Base-by-base conservation (phyloP, 2,113 vertebrate species). In the Sinosuthora webbiana region DNA sequence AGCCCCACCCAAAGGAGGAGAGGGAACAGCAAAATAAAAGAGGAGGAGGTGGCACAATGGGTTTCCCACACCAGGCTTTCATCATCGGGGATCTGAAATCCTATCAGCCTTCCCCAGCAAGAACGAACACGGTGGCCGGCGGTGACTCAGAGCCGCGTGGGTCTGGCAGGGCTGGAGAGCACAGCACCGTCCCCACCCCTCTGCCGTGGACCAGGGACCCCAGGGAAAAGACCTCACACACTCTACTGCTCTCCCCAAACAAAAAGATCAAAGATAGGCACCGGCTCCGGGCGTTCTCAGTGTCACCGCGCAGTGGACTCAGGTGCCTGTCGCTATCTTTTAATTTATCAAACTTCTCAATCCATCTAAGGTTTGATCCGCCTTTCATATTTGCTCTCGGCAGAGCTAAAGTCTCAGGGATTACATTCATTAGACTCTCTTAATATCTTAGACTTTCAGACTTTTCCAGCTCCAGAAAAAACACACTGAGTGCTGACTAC, bases 301-400 rank as follows among this genome's bases (percentile, higher is more conserved):
- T 37, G 89, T 41, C 57, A 15, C 90, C 2, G 2, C 62, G 92
- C 73, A 35, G 15, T 47, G 80, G 90, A 83, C 88, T 90, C 88
- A 78, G 76, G 79, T 94, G 68, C 64, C 31, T 6, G 42, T 14
- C 3, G 10, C 88, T 80, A 83, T 64, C 87, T 93, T 93, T 84
- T 85, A 89, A 93, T 95, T 95, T 94, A 97, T 91, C 87, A 84
- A 78, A 86, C 79, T 96, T 92, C 80, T 92, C 82, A 31, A 67
- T 91, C 93, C 95, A 65, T 52, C 79, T 15, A 12, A 83, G 79
- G 88, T 74, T 86, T 95, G 82, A 93, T 70, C 71, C 2, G 2
- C 85, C 93, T 92, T 81, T 94, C 81, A 4, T 91, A 94, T 87
- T 92, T 87, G 89, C 89, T 93, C 89, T 82, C 65, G 19, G 56